Percentiles rank a stretch among this genome's conserved stretches.
Conservation (phyloP, 2,888 invertebrate species). For the Nasonovia ribisnigri region DNA sequence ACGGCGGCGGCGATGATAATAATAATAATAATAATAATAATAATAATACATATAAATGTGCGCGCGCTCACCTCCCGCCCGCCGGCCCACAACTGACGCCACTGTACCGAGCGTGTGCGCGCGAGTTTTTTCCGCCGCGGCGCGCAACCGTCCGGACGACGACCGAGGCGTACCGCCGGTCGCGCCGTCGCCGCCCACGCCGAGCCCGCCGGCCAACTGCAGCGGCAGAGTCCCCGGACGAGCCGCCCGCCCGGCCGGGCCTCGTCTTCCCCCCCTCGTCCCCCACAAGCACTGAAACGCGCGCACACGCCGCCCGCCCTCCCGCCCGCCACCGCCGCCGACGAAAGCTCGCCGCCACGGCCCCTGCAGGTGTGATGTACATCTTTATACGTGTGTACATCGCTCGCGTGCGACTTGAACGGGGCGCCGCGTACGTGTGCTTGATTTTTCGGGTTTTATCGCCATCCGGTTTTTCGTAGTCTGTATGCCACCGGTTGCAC, state of each 20-base stretch:
- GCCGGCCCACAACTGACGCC: not conserved
- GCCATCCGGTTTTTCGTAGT: not conserved
- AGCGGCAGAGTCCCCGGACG: slow-evolving; percentile 42
- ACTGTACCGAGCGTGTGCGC: not conserved
- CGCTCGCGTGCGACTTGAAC: not conserved
- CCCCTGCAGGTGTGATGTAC: not conserved
- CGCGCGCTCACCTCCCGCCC: slow-evolving; percentile 19
- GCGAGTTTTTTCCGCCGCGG: slow-evolving; percentile 38
- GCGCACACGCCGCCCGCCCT: not conserved
- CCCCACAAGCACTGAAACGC: not conserved
- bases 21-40: not conserved
- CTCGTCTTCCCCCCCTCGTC: slow-evolving; percentile 4
- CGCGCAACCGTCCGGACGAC: slow-evolving; percentile 17
- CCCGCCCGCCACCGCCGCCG: too few species aligned
- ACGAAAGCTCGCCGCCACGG: not conserved
- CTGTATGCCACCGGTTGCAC: not conserved
- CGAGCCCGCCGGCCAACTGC: slow-evolving; percentile 61
- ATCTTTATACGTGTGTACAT: too few species aligned
- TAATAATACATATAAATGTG: slow-evolving; percentile 16
- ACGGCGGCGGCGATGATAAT: not conserved
- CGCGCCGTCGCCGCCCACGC: slow-evolving; percentile 61
- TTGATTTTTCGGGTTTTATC: not conserved
- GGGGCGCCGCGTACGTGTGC: not conserved
- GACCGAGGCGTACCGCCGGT: slow-evolving; percentile 59
- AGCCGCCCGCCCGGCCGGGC: slow-evolving; percentile 48